Percentiles rank a stretch among this genome's conserved stretches.
Conservation (phyloP, 1,140 invertebrate genomes). For the Dinoponera quadriceps region DNA sequence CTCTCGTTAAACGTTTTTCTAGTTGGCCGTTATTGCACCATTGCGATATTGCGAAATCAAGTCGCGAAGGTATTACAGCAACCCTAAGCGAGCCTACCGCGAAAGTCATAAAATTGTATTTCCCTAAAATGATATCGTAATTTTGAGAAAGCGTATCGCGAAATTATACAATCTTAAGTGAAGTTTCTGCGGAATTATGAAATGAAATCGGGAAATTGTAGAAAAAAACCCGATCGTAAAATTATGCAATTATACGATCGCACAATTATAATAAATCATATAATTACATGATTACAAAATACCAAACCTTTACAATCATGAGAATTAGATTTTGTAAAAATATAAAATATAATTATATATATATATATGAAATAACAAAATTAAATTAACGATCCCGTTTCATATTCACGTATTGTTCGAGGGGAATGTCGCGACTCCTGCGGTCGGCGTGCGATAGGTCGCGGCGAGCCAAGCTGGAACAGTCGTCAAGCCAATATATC, state of each 20-base stretch:
- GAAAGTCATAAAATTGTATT: background rate
- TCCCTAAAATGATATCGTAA: constrained; percentile 12
- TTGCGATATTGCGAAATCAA: constrained; percentile 45
- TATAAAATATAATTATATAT: constrained; percentile 6
- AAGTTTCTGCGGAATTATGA: background rate
- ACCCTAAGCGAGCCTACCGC: background rate
- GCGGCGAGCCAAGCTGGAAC: constrained; percentile 58
- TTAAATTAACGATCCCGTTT: background rate
- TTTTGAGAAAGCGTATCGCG: background rate
- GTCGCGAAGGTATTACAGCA: background rate
- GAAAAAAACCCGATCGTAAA: background rate
- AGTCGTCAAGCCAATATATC: constrained; percentile 53
- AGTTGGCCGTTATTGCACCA: background rate
- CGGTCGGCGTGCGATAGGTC: constrained; percentile 40
- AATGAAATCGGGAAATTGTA: background rate
- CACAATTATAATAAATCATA: background rate
- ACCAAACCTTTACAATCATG: background rate
- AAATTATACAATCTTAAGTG: background rate
- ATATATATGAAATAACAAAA: background rate
- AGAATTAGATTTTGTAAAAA: background rate
- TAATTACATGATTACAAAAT: background rate
- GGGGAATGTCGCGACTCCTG: background rate
- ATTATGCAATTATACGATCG: background rate
- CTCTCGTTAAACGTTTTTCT: constrained; percentile 43
- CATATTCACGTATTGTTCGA: too few species aligned